Evolutionary conservation across 2,113 vertebrate genomes (phyloP), one percentile per base, ranked within the genome.

Genomic region (Clupea harengus): DNA sequence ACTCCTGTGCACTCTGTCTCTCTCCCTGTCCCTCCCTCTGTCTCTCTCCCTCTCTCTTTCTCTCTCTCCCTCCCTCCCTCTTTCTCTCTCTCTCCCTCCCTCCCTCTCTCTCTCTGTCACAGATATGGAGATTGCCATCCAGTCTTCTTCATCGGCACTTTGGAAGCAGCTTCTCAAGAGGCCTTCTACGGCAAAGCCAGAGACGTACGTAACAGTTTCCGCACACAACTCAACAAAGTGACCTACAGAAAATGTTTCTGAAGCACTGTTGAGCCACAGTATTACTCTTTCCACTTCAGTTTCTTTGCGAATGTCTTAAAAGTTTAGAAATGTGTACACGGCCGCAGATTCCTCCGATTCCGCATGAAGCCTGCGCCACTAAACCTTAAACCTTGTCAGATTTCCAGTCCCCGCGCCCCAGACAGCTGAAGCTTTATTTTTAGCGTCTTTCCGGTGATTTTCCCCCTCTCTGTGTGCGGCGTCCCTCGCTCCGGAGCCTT

Each of bases 101-200:
- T 82, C n/a, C 39, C 28, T 25, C 25, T 82, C 13, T 87, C 87
- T 17, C 85, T 82, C 32, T 91, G 18, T 46, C 87, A 57, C 25
- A 99, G 98, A 95, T 99, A 99, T 25, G 98, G 98, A 92, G 98
- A 99, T 90, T 97, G 96, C 93, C 98, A 99, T 95, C 98, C 98
- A 81, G 98, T 99, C 93, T 99, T 97, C 96, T 99, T 97, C 94
- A 99, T 99, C 91, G 98, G 98, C 84, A 96, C 98, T 88, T 95
- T 99, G 96, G 98, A 99, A 94, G 98, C 97, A 94, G 97, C 98
- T 90, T 99, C 98, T 95, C 98, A 99, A 96, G 98, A 99, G 95
- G 97, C 98, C 94, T 99, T 99, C 95, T 98, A 98, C 87, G 97
- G 97, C 89, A 99, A 98, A 98, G 98, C 98, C 90, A 97, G 98